Conservation (phyloP, 1,140 invertebrate genomes). For the Drosophila takahashii region DNA sequence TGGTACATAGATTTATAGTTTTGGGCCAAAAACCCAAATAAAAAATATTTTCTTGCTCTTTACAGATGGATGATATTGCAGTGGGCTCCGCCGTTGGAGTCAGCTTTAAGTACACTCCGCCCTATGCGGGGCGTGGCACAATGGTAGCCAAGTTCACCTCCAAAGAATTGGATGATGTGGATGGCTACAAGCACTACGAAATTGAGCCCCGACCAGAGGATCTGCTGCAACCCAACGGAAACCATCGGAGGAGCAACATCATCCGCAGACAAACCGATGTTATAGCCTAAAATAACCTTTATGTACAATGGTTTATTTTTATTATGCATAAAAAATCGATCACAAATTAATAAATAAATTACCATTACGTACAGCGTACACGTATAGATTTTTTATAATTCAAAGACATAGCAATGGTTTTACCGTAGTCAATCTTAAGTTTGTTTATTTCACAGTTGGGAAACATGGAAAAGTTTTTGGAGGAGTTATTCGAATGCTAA, state of each 20-base stretch:
- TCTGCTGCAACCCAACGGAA: conserved; percentile 63
- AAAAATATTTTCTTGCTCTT: background rate
- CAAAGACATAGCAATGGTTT: too few relatives aligned
- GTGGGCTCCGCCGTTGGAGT: conserved; percentile 88
- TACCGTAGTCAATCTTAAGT: too few relatives aligned
- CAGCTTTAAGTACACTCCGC: conserved; percentile 90
- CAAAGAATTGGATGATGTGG: conserved; percentile 92
- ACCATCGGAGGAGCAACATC: conserved; percentile 61
- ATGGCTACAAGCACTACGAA: conserved; percentile 90
- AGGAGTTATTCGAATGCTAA: too few relatives aligned
- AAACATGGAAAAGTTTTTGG: too few relatives aligned
- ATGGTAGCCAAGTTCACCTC: conserved; percentile 93
- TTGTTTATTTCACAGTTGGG: too few relatives aligned
- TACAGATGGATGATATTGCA: conserved; percentile 85
- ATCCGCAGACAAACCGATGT: conserved; percentile 77
- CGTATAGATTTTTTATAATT: too few relatives aligned
- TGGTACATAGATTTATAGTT: background rate
- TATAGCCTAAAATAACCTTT: conserved; percentile 55
- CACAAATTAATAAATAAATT: too few relatives aligned
- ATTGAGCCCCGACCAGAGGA: conserved; percentile 84
- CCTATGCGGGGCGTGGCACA: conserved; percentile 89
- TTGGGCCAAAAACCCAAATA: background rate
- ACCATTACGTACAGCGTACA: too few relatives aligned
- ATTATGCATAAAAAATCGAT: conserved; percentile 50
- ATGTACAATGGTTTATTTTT: conserved; percentile 22